phyloP scores from a whole-genome alignment of 2,797 vertebrate species.

The Ptychobarbus kaznakovi region DNA sequence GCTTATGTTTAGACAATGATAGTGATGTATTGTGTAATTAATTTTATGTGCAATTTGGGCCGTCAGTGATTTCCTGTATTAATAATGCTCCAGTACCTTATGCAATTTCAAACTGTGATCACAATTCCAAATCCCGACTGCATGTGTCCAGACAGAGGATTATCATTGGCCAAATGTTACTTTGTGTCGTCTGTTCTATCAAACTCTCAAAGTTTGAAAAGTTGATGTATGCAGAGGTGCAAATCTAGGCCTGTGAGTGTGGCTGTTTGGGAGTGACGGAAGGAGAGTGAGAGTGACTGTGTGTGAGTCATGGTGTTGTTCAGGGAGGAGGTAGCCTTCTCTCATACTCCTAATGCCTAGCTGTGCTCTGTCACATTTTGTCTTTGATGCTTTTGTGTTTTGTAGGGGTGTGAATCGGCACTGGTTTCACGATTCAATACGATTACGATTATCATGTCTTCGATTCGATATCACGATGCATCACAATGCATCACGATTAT shows the following conservation, averaged over 20 bases:
- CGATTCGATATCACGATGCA: no score
- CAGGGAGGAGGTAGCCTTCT: slow-evolving; percentile 17
- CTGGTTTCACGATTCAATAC: no score
- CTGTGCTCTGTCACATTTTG: background rate
- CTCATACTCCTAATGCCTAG: slow-evolving; percentile 23
- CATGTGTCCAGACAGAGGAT: slow-evolving; percentile 14
- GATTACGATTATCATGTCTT: no score
- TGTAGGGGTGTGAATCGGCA: no score
- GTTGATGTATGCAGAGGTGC: slow-evolving; percentile 5
- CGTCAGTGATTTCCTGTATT: background rate
- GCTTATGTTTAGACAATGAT: background rate
- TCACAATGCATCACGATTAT: no score
- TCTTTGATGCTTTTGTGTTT: slow-evolving; percentile 1
- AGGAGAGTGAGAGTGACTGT: slow-evolving; percentile 16
- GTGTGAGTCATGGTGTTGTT: slow-evolving; percentile 31
- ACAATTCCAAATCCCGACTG: background rate
- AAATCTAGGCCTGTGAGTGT: background rate
- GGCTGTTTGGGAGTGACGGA: slow-evolving; percentile 27
- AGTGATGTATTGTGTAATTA: background rate
- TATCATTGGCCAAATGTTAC: background rate
- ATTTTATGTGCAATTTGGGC: background rate
- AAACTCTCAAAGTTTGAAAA: background rate
- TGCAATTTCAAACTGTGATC: background rate
- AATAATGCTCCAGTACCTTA: slow-evolving; percentile 7
- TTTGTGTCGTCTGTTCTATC: background rate